These are phyloP conservation scores for Macaria liturata DNA, from an alignment of 2,888 invertebrate genomes.

Conservation along the genomic window DNA sequence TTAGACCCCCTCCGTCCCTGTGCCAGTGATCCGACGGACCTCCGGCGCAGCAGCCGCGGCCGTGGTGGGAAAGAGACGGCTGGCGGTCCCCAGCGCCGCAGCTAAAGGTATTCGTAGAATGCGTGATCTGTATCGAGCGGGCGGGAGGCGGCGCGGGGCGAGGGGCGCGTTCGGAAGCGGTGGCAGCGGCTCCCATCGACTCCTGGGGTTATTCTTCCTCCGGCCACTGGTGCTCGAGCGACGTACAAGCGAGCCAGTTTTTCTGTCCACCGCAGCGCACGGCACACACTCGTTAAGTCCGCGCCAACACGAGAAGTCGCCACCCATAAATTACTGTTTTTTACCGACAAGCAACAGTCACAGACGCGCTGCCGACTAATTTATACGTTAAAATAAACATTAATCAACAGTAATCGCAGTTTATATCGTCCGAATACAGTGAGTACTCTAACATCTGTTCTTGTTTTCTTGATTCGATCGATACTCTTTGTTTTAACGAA, in stretches of 20 bases:
- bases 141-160: slow-evolving; percentile 69
- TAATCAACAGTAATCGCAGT: slow-evolving; percentile 76
- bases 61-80: slow-evolving; percentile 75
- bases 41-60: slow-evolving; percentile 62
- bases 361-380: slow-evolving; percentile 78
- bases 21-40: slow-evolving; percentile 56
- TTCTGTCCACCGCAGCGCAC: slow-evolving; percentile 84
- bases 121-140: slow-evolving; percentile 83
- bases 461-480: slow-evolving; percentile 61
- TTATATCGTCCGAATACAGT: slow-evolving; percentile 76
- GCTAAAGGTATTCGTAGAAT: slow-evolving; percentile 82
- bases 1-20: slow-evolving; percentile 75
- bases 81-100: slow-evolving; percentile 69
- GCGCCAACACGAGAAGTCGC: slow-evolving; percentile 86
- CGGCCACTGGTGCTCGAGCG: slow-evolving; percentile 83
- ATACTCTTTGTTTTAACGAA: slow-evolving; percentile 54
- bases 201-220: slow-evolving; percentile 84
- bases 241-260: slow-evolving; percentile 83
- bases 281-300: slow-evolving; percentile 84
- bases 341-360: slow-evolving; percentile 81
- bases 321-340: slow-evolving; percentile 84
- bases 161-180: slow-evolving; percentile 80
- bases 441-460: slow-evolving; percentile 69
- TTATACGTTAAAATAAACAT: slow-evolving; percentile 81
- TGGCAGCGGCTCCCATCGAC: slow-evolving; percentile 81